Evolutionary conservation across 2,797 vertebrate species (phyloP).

Genomic region (Myioborus miniatus): DNA sequence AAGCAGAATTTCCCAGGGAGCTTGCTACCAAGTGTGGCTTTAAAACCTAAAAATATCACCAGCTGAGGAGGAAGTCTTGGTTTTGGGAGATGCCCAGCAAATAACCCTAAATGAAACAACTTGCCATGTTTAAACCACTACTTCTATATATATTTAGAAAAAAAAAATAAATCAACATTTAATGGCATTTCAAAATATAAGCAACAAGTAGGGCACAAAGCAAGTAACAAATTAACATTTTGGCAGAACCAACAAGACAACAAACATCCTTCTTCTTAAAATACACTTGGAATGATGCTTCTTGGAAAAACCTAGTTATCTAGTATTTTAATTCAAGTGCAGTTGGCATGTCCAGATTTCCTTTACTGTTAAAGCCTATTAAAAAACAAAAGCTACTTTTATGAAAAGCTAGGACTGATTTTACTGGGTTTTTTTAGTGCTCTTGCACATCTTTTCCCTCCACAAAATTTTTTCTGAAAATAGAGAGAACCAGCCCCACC

Average conservation of each 20-base stretch:
- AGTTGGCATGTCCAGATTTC: not conserved
- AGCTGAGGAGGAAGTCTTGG: conserved; percentile 34
- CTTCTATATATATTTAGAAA: not conserved
- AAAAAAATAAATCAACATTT: not conserved
- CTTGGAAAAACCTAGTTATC: not conserved
- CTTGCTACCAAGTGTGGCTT: not conserved
- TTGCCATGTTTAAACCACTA: not conserved
- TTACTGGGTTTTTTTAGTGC: not conserved
- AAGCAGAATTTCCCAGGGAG: not conserved
- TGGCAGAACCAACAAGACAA: not conserved
- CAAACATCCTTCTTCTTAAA: not conserved
- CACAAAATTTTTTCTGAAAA: not conserved
- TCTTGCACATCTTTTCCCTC: not conserved
- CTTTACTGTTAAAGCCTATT: not conserved
- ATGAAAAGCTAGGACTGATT: not conserved
- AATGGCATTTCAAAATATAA: not conserved
- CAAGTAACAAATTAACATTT: not conserved
- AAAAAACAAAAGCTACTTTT: not conserved
- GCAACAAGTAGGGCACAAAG: not conserved
- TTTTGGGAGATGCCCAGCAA: conserved; percentile 22
- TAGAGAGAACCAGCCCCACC: not conserved
- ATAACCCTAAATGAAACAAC: conserved; percentile 18
- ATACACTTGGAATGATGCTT: not conserved
- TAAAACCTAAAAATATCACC: conserved; percentile 38
- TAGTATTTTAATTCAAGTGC: not conserved